A percentile compares a stretch with the other conserved stretches of the same genome.
Conservation (phyloP, 35 echinoderm and acorn worm species). For the Acanthaster planci region DNA sequence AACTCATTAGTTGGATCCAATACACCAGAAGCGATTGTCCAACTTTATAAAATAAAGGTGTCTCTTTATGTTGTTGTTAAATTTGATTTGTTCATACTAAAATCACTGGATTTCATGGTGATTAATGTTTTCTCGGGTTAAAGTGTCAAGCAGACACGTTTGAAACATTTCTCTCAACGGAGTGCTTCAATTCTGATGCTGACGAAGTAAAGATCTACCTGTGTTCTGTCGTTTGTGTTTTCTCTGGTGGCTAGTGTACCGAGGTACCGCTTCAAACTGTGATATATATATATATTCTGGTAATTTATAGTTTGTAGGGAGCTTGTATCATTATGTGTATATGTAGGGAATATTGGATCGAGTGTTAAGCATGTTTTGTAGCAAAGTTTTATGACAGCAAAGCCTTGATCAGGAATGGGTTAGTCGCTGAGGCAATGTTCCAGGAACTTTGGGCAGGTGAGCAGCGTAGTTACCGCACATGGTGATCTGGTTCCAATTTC, state of each 20-base stretch:
- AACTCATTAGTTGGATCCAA: too few relatives aligned
- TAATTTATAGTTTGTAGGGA: conserved; percentile 17
- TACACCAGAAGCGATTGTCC: too few relatives aligned
- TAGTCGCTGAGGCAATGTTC: too few relatives aligned
- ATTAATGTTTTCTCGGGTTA: too few relatives aligned
- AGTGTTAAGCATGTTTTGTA: neutral
- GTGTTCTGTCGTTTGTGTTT: neutral
- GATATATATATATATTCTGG: conserved; percentile 30
- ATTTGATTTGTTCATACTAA: too few relatives aligned
- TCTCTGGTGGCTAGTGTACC: neutral
- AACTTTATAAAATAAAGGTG: too few relatives aligned
- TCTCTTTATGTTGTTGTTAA: too few relatives aligned
- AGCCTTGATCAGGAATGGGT: too few relatives aligned
- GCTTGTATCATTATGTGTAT: conserved; percentile 5
- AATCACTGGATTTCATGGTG: too few relatives aligned
- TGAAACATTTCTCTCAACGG: neutral
- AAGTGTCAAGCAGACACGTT: conserved; percentile 1
- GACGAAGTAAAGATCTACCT: neutral
- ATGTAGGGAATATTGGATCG: neutral
- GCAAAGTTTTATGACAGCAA: neutral
- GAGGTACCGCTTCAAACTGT: neutral
- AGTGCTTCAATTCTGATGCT: neutral
- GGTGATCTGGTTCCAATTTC: too few relatives aligned
- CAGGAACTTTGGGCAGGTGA: too few relatives aligned
- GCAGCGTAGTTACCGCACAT: too few relatives aligned